A percentile compares a stretch with the other conserved stretches of the same genome.
These are phyloP conservation scores for Rousettus leschenaultii DNA, from an alignment of 2,113 vertebrate genomes.

Conservation along the genomic window DNA sequence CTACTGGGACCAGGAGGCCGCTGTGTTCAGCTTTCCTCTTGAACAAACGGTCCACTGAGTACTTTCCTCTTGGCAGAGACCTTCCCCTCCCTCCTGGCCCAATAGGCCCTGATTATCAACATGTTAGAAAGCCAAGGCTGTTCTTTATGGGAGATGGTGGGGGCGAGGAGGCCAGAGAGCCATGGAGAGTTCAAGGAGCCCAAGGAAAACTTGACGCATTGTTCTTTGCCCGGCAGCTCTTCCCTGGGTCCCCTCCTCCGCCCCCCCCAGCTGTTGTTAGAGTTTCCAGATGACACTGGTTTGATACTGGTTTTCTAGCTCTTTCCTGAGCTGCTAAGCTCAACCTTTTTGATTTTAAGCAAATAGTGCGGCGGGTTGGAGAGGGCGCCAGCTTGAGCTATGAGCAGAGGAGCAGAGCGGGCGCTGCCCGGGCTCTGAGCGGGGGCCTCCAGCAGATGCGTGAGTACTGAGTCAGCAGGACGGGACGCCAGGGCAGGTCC, in stretches of 20 bases:
- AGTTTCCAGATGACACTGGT: neutral
- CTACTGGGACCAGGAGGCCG: neutral
- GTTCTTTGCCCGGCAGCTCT: neutral
- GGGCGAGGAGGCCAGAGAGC: neutral
- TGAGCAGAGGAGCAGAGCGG: neutral
- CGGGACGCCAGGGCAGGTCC: neutral
- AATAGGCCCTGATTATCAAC: constrained; percentile 23
- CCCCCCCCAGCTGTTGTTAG: neutral
- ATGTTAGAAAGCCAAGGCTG: constrained; percentile 40
- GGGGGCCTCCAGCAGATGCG: neutral
- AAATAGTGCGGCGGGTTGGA: neutral
- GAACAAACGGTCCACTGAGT: neutral
- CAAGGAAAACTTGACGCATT: neutral
- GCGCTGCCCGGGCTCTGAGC: neutral
- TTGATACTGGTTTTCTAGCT: neutral
- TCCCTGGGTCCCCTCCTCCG: neutral
- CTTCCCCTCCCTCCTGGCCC: neutral
- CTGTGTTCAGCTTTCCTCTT: neutral
- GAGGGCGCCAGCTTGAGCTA: neutral
- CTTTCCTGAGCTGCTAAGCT: neutral
- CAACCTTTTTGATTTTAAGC: neutral
- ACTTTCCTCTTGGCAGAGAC: neutral
- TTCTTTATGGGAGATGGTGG: neutral
- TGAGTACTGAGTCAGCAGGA: neutral
- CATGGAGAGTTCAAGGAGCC: constrained; percentile 28